Conservation (phyloP, 92 coral and sea anemone genomes). For the Micromussa lordhowensis region DNA sequence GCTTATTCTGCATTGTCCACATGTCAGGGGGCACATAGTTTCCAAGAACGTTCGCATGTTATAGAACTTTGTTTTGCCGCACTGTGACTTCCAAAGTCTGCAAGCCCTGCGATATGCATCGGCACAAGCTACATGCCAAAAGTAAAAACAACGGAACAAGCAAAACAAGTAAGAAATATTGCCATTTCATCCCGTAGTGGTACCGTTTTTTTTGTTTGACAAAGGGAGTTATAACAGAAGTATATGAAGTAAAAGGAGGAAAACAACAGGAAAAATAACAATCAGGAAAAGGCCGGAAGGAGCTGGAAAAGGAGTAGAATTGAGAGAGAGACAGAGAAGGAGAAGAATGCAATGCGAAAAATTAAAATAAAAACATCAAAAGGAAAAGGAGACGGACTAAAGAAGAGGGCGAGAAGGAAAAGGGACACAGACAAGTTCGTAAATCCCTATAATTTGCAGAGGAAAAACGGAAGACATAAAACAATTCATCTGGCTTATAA, state of each 20-base stretch:
- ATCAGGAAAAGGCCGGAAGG: too few species aligned
- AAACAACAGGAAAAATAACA: neutral
- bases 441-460: neutral
- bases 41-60: constrained; percentile 29
- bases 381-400: too few species aligned
- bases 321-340: too few species aligned
- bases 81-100: neutral
- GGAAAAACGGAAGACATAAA: neutral
- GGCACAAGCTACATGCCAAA: constrained; percentile 26
- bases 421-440: too few species aligned
- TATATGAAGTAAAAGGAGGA: too few species aligned
- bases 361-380: too few species aligned
- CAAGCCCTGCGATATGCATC: constrained; percentile 35
- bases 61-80: constrained; percentile 5
- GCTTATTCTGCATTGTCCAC: constrained; percentile 23
- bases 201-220: neutral
- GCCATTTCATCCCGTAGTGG: neutral
- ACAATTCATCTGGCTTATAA: neutral
- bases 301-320: too few species aligned
- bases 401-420: too few species aligned
- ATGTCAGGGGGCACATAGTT: constrained; percentile 27
- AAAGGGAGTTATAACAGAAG: neutral
- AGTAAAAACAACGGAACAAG: neutral
- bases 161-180: neutral
- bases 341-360: too few species aligned